Percentiles rank a stretch among this genome's conserved stretches.
Evolutionary conservation across 2,888 invertebrate species (phyloP).

Genomic region (Meghimatium bilineatum): DNA sequence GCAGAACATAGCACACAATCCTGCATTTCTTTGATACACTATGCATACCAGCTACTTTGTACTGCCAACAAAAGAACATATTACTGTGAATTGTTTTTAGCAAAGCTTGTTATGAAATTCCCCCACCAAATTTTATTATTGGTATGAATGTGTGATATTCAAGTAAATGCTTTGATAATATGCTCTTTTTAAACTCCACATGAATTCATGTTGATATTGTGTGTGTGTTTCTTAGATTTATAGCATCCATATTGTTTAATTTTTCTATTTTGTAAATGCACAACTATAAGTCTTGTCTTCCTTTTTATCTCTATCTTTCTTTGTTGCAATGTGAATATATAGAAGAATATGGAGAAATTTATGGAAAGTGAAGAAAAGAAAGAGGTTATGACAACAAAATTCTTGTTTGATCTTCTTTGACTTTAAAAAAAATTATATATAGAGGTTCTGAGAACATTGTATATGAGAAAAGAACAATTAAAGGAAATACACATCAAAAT

Average conservation of each 20-base stretch:
- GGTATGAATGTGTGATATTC: too few species aligned
- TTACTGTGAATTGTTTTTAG: not conserved
- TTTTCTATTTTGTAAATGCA: not conserved
- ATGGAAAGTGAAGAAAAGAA: too few species aligned
- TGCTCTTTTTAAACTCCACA: not conserved
- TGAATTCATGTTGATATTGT: not conserved
- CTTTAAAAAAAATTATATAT: too few species aligned
- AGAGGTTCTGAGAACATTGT: too few species aligned
- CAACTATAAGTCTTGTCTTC: not conserved
- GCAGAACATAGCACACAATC: too few species aligned
- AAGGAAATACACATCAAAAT: too few species aligned
- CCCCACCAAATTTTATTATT: not conserved
- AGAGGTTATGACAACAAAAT: too few species aligned
- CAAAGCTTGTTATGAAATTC: not conserved
- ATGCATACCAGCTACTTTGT: not conserved
- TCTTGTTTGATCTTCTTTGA: too few species aligned
- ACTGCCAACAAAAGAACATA: not conserved
- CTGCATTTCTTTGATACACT: not conserved
- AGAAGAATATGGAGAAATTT: too few species aligned
- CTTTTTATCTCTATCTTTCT: not conserved
- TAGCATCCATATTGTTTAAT: not conserved
- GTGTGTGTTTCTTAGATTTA: not conserved
- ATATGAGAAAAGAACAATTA: too few species aligned
- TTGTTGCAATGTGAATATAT: too few species aligned
- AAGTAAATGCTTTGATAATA: not conserved